Conservation (phyloP, 2,888 invertebrate genomes). For the Brachylomia viminalis region DNA sequence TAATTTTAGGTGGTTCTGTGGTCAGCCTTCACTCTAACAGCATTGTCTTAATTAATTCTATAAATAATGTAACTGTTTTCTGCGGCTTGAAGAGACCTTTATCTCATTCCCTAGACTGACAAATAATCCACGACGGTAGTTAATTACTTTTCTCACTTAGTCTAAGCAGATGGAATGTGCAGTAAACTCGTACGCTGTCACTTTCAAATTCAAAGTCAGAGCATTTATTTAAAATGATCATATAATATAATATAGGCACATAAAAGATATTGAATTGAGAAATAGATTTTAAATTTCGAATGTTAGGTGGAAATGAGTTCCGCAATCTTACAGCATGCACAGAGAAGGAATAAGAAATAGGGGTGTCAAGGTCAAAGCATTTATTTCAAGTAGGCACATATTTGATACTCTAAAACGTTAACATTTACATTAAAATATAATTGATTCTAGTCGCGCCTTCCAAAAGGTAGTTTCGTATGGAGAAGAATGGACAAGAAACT, state of each 20-base stretch:
- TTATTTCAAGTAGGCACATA: not conserved
- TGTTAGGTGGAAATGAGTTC: too few species aligned
- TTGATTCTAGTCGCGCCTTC: too few species aligned
- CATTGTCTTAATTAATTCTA: not conserved
- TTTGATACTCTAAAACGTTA: too few species aligned
- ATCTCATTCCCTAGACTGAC: not conserved
- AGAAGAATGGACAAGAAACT: too few species aligned
- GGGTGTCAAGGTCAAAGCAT: not conserved
- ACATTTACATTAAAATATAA: too few species aligned
- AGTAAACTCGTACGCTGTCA: not conserved
- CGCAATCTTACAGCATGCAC: too few species aligned
- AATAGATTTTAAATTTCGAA: too few species aligned
- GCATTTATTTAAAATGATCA: not conserved
- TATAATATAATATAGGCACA: too few species aligned
- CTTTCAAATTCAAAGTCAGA: not conserved
- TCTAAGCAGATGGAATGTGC: not conserved
- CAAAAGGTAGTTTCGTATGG: too few species aligned
- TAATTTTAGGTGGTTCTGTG: not conserved
- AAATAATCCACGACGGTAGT: not conserved
- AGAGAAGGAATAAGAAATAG: too few species aligned
- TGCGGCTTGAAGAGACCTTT: constrained; percentile 11
- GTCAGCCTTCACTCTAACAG: not conserved
- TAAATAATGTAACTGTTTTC: not conserved
- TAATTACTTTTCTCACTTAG: constrained; percentile 2
- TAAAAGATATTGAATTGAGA: too few species aligned